A percentile compares a stretch with the other conserved stretches of the same genome.
phyloP scores from a whole-genome alignment of 2,113 vertebrate species.

The Cinclus cinclus region DNA sequence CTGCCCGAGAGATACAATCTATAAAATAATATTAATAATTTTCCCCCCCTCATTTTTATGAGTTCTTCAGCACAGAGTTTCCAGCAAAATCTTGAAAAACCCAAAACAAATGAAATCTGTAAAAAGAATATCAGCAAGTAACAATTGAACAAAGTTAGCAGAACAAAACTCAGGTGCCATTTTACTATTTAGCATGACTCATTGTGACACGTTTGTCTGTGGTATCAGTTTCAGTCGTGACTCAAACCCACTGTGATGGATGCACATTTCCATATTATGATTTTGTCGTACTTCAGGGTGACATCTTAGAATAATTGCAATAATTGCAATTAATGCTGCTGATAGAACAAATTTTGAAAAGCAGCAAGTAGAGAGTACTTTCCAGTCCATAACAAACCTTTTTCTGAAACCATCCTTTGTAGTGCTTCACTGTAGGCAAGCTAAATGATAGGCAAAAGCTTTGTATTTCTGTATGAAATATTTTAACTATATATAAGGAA shows the following conservation, averaged over 20 bases:
- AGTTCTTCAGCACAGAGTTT: background rate
- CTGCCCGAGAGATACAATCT: background rate
- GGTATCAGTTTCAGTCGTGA: constrained; percentile 37
- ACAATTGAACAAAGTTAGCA: background rate
- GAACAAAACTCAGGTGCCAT: background rate
- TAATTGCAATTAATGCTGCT: constrained; percentile 1
- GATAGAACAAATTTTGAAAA: constrained; percentile 30
- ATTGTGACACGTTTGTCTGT: background rate
- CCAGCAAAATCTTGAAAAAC: background rate
- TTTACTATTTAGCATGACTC: background rate
- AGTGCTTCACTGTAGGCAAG: background rate
- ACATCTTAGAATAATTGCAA: constrained; percentile 47
- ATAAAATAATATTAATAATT: background rate
- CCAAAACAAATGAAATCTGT: background rate
- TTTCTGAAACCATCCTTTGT: background rate
- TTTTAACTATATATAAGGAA: background rate
- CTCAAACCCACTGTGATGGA: constrained; percentile 41
- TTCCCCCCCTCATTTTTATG: background rate
- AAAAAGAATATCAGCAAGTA: background rate
- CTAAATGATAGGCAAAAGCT: constrained; percentile 3
- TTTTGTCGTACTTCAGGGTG: constrained; percentile 19
- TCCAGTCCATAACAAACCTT: background rate
- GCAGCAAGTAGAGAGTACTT: background rate
- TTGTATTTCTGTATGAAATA: constrained; percentile 11
- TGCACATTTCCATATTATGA: constrained; percentile 32